Evolutionary conservation across 2,113 vertebrate species (phyloP).

Genomic region (Axis porcinus): DNA sequence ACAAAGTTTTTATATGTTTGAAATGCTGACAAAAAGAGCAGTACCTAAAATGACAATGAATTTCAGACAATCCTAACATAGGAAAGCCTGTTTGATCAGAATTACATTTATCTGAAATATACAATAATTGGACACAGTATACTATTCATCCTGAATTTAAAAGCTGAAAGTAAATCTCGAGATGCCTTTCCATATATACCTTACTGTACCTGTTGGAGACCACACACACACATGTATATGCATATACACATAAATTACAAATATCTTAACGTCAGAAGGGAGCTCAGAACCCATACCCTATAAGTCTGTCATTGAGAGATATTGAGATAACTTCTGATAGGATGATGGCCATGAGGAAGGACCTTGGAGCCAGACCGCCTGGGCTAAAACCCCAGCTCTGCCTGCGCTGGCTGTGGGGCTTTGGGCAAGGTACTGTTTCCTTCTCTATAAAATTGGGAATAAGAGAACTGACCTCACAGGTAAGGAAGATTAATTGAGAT

Average conservation of each 20-base stretch:
- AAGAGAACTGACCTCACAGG: not conserved
- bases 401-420: not conserved
- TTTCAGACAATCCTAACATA: not conserved
- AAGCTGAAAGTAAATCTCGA: constrained; percentile 5
- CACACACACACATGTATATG: not conserved
- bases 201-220: not conserved
- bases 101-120: not conserved
- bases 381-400: too few relatives aligned
- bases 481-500: not conserved
- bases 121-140: not conserved
- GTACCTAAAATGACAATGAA: constrained; percentile 4
- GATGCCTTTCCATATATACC: not conserved
- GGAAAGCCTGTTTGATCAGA: not conserved
- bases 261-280: not conserved
- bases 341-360: fast-evolving
- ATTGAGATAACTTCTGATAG: not conserved
- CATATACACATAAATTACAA: not conserved
- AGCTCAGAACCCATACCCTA: not conserved
- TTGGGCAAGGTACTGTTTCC: not conserved
- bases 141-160: not conserved
- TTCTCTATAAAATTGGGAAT: not conserved
- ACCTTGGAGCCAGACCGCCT: not conserved
- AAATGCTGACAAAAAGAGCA: constrained; percentile 50
- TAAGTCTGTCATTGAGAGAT: not conserved
- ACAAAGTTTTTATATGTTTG: constrained; percentile 47